phyloP scores from a whole-genome alignment of 92 coral and sea anemone genomes.

The Plumapathes pennacea region DNA sequence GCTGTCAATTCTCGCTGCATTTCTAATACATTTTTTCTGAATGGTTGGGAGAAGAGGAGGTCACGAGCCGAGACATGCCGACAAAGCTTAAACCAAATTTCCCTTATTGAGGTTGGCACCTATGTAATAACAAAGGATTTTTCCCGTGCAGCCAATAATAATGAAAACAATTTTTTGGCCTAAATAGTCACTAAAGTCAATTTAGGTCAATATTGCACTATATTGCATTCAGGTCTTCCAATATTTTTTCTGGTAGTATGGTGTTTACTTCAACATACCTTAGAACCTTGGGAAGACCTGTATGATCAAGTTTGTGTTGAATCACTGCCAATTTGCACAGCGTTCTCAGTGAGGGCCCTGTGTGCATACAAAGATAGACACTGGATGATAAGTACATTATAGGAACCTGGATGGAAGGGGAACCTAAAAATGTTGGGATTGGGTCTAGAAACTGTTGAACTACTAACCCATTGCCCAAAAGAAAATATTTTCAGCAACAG shows the following conservation, averaged over 20 bases:
- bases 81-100: no score
- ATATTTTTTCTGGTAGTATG: not conserved
- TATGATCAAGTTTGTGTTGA: slow-evolving; percentile 69
- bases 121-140: not conserved
- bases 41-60: no score
- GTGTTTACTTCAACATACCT: slow-evolving; percentile 73
- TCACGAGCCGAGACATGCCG: no score
- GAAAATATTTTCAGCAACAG: no score
- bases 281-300: slow-evolving; percentile 72
- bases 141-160: not conserved
- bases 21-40: no score
- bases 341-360: slow-evolving; percentile 88
- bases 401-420: not conserved
- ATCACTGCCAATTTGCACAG: slow-evolving; percentile 87
- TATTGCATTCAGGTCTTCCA: not conserved
- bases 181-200: not conserved
- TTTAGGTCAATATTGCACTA: not conserved
- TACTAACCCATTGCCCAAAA: no score
- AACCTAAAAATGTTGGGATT: not conserved
- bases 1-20: no score
- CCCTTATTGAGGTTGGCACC: no score
- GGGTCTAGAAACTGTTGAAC: no score
- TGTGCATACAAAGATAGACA: not conserved
- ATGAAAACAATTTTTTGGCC: not conserved
- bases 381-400: no score